Evolutionary conservation across 2,888 invertebrate species (phyloP).

Genomic region (Platycnemis pennipes): DNA sequence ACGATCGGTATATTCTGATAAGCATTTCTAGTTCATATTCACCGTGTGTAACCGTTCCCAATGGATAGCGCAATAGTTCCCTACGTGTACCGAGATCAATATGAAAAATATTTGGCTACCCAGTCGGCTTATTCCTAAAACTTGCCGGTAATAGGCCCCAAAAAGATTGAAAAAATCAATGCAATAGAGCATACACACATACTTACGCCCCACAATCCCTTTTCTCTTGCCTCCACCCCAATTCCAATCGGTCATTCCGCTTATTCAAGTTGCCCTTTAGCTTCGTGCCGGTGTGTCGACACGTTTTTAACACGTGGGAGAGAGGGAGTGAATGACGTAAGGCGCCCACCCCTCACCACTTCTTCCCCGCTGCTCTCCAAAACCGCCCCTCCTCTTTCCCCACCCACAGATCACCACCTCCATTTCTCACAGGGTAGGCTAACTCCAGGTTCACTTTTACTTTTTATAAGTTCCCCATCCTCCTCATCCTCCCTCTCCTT

Average conservation of each 20-base stretch:
- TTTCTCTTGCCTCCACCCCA: background rate
- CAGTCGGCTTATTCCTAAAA: too few species aligned
- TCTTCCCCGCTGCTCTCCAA: background rate
- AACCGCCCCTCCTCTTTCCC: background rate
- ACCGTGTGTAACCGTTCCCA: too few species aligned
- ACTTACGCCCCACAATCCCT: background rate
- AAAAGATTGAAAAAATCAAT: too few species aligned
- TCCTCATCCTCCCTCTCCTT: background rate
- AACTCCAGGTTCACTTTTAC: constrained; percentile 42
- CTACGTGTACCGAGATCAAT: too few species aligned
- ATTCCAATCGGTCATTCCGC: background rate
- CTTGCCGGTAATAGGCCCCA: too few species aligned
- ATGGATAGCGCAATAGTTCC: too few species aligned
- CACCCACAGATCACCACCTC: background rate
- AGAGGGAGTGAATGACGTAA: background rate
- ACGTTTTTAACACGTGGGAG: constrained; percentile 48
- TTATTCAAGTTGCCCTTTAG: constrained; percentile 42
- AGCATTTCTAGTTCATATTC: too few species aligned
- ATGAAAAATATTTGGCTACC: too few species aligned
- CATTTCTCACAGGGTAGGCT: background rate
- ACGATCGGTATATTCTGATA: too few species aligned
- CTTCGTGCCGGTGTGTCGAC: constrained; percentile 45
- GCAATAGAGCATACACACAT: background rate
- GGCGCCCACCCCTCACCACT: background rate
- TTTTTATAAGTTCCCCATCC: constrained; percentile 26